Evolutionary conservation across 2,113 vertebrate species (phyloP).

Genomic region (Lichenostomus cassidix): DNA sequence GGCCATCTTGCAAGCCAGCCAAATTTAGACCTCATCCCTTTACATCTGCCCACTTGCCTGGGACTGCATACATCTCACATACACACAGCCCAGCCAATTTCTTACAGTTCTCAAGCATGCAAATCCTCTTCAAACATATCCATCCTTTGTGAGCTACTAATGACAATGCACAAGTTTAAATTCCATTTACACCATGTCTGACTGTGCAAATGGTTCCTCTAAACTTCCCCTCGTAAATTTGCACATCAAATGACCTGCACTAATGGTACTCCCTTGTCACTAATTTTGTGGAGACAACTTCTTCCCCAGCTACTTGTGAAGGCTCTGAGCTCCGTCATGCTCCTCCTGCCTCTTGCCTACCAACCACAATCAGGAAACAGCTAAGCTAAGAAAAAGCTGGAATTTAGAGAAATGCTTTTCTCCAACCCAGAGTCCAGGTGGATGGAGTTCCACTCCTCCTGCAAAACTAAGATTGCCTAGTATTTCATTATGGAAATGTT

Average conservation of each 20-base stretch:
- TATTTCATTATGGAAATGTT: not conserved
- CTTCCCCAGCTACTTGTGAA: not conserved
- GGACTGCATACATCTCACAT: not conserved
- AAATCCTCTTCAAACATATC: not conserved
- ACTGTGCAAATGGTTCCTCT: not conserved
- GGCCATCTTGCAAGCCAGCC: conserved; percentile 22
- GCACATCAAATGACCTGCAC: not conserved
- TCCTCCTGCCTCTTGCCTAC: not conserved
- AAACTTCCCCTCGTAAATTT: not conserved
- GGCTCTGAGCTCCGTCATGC: not conserved
- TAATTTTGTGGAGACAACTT: not conserved
- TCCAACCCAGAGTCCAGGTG: not conserved
- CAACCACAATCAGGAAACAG: not conserved
- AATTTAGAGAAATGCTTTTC: not conserved
- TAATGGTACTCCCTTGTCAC: not conserved
- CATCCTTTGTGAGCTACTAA: not conserved
- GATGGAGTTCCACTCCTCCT: not conserved
- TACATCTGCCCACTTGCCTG: conserved; percentile 33
- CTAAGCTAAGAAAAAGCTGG: not conserved
- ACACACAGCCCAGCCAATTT: not conserved
- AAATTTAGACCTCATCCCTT: conserved; percentile 44
- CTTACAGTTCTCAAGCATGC: not conserved
- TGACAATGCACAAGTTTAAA: not conserved
- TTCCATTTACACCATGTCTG: not conserved
- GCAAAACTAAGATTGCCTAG: not conserved